phyloP scores from a whole-genome alignment of 2,113 vertebrate genomes.

The Mesembrinibis cayennensis region DNA sequence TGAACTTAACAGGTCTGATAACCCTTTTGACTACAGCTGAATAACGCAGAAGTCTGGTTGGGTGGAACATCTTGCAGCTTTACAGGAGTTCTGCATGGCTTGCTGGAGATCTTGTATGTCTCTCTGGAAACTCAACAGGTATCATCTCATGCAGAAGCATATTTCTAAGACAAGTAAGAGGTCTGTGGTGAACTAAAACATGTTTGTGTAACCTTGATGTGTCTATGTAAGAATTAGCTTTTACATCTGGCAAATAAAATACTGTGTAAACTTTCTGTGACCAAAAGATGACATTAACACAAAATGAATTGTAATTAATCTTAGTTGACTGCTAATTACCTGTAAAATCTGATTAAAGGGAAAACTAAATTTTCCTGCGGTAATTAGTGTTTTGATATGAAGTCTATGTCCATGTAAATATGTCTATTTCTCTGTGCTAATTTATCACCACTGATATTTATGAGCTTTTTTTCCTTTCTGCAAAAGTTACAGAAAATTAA shows the following conservation, averaged over 20 bases:
- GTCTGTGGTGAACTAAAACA: neutral
- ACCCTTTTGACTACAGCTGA: neutral
- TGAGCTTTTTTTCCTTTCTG: conserved; percentile 44
- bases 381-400: conserved; percentile 69
- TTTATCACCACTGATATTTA: conserved; percentile 59
- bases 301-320: conserved; percentile 76
- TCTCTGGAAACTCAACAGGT: neutral
- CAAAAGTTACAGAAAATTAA: conserved; percentile 55
- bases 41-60: neutral
- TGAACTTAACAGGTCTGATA: neutral
- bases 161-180: neutral
- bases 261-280: conserved; percentile 65
- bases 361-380: conserved; percentile 73
- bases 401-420: conserved; percentile 64
- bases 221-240: conserved; percentile 46
- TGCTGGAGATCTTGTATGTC: neutral
- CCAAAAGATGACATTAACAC: conserved; percentile 69
- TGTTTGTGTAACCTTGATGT: conserved; percentile 40
- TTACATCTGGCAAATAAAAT: conserved; percentile 58
- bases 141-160: neutral
- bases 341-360: conserved; percentile 77
- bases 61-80: neutral
- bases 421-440: conserved; percentile 46
- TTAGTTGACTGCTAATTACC: conserved; percentile 76
- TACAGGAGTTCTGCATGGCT: neutral